A percentile compares a stretch with the other conserved stretches of the same genome.
Evolutionary conservation across 2,888 invertebrate species (phyloP).

Genomic region (Parnassius mnemosyne): DNA sequence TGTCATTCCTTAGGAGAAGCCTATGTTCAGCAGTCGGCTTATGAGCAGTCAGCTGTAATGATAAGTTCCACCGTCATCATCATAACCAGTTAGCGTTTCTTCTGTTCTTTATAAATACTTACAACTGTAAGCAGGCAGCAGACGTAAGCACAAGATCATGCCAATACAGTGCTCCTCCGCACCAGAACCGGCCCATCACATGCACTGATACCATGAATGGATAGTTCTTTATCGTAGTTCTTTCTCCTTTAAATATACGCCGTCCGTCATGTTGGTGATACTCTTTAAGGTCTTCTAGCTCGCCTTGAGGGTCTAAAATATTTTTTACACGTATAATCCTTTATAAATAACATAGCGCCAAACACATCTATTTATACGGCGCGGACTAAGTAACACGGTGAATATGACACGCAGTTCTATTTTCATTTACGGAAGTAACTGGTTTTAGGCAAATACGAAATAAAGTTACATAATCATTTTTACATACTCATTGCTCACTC

Average conservation of each 20-base stretch:
- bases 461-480: too few species aligned
- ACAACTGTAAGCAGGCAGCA: conserved; percentile 69
- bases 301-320: conserved; percentile 58
- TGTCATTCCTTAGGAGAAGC: too few species aligned
- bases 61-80: not conserved
- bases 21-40: too few species aligned
- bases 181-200: conserved; percentile 70
- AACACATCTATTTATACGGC: too few species aligned
- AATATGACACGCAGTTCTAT: too few species aligned
- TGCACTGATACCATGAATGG: conserved; percentile 71
- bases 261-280: conserved; percentile 53
- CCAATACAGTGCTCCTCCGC: conserved; percentile 62
- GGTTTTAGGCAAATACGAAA: too few species aligned
- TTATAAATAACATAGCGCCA: too few species aligned
- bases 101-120: conserved; percentile 32
- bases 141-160: conserved; percentile 62
- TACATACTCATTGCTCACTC: too few species aligned
- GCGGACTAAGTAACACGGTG: too few species aligned
- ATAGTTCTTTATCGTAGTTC: conserved; percentile 58
- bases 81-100: not conserved
- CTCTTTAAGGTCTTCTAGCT: conserved; percentile 53
- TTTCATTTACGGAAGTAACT: too few species aligned
- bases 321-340: not conserved
- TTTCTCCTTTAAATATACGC: conserved; percentile 59
- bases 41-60: too few species aligned